Percentiles rank a stretch among this genome's conserved stretches.
phyloP scores from a whole-genome alignment of 2,797 vertebrate species.

The Hoplostethus atlanticus region DNA sequence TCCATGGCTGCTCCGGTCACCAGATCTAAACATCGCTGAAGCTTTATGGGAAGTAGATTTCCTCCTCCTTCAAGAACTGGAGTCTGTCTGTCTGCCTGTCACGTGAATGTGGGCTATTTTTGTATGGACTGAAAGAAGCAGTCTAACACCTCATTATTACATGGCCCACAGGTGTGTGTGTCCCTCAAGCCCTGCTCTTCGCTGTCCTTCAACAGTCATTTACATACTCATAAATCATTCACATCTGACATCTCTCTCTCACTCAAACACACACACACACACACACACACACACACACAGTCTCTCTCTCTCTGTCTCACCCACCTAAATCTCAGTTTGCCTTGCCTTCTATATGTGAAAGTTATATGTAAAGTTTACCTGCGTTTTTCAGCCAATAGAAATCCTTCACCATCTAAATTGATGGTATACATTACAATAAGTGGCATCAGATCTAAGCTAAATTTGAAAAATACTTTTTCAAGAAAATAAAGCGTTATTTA shows the following conservation, averaged over 20 bases:
- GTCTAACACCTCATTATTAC: slow-evolving; percentile 60
- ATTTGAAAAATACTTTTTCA: slow-evolving; percentile 32
- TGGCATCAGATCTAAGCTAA: slow-evolving; percentile 1
- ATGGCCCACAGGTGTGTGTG: slow-evolving; percentile 51
- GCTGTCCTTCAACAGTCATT: too few species aligned
- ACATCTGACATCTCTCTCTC: too few species aligned
- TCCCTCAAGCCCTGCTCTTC: background rate
- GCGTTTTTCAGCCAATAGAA: slow-evolving; percentile 33
- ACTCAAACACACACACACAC: slow-evolving; percentile 5
- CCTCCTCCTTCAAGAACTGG: too few species aligned
- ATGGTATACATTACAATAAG: slow-evolving; percentile 24
- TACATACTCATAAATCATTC: too few species aligned
- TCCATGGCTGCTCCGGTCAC: too few species aligned
- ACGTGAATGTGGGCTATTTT: slow-evolving; percentile 23
- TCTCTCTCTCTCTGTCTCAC: slow-evolving; percentile 27
- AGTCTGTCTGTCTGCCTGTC: background rate
- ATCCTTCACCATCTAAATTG: slow-evolving; percentile 42
- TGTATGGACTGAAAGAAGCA: slow-evolving; percentile 22
- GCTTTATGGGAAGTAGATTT: too few species aligned
- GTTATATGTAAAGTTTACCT: slow-evolving; percentile 41
- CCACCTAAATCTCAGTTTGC: slow-evolving; percentile 39
- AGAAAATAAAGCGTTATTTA: slow-evolving; percentile 3
- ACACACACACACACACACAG: slow-evolving; percentile 4
- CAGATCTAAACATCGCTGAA: too few species aligned
- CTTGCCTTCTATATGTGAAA: slow-evolving; percentile 36